Conservation (phyloP, 2,888 invertebrate species). For the Anthrax anthrax region DNA sequence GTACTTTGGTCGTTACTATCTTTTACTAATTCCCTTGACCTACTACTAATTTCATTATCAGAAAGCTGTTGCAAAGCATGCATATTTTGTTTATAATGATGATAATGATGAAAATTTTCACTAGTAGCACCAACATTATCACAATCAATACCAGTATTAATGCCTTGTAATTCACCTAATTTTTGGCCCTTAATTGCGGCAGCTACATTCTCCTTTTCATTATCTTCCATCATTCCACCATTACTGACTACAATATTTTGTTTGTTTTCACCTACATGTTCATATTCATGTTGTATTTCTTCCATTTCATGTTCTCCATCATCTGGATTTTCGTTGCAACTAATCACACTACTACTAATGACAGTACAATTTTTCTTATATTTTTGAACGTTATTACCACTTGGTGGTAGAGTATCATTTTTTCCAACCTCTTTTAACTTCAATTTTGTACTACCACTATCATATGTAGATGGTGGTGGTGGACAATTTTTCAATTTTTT, state of each 20-base stretch:
- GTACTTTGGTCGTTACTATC: neutral
- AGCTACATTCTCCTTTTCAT: too few species aligned
- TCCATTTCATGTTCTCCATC: too few species aligned
- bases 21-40: neutral
- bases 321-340: too few species aligned
- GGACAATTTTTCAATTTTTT: conserved; percentile 2
- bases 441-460: conserved; percentile 2
- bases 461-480: conserved; percentile 1
- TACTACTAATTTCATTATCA: neutral
- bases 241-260: too few species aligned
- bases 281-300: too few species aligned
- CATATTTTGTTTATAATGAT: neutral
- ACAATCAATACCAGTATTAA: neutral
- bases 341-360: conserved; percentile 3
- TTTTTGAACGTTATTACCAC: conserved; percentile 5
- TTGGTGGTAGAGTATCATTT: neutral
- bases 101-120: too few species aligned
- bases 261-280: too few species aligned
- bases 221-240: too few species aligned
- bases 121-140: neutral
- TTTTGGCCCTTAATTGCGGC: too few species aligned
- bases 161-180: too few species aligned
- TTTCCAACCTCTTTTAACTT: conserved; percentile 8
- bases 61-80: neutral
- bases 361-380: neutral